Evolutionary conservation across 2,113 vertebrate genomes (phyloP).

Genomic region (Meriones unguiculatus): DNA sequence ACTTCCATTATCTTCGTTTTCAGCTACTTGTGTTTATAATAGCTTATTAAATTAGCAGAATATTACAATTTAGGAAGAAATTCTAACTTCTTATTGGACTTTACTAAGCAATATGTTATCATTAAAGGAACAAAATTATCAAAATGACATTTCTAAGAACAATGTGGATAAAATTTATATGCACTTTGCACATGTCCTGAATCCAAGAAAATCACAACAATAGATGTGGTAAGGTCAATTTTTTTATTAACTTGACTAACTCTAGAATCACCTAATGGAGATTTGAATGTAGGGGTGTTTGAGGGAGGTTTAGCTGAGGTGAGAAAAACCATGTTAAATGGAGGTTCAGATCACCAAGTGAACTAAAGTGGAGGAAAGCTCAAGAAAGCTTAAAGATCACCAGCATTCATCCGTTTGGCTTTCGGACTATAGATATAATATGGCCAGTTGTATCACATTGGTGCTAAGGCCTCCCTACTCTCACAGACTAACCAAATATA

Average conservation of each 20-base stretch:
- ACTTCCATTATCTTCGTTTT: conserved; percentile 15
- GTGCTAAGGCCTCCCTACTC: too few species aligned
- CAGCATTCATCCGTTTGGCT: not conserved
- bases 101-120: not conserved
- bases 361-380: not conserved
- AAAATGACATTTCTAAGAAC: not conserved
- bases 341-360: not conserved
- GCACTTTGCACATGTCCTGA: not conserved
- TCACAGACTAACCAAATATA: not conserved
- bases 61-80: conserved; percentile 20
- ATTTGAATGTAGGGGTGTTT: not conserved
- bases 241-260: not conserved
- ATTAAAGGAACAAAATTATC: conserved; percentile 2
- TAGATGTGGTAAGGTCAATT: not conserved
- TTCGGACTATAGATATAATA: not conserved
- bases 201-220: not conserved
- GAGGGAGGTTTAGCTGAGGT: not conserved
- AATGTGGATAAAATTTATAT: not conserved
- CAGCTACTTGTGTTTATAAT: not conserved
- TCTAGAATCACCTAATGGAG: not conserved
- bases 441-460: too few species aligned
- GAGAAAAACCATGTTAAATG: not conserved
- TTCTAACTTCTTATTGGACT: not conserved
- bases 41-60: not conserved
- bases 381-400: too few species aligned